These are phyloP conservation scores for Rhodophaea formosa DNA, from an alignment of 2,888 invertebrate species.

Conservation along the genomic window DNA sequence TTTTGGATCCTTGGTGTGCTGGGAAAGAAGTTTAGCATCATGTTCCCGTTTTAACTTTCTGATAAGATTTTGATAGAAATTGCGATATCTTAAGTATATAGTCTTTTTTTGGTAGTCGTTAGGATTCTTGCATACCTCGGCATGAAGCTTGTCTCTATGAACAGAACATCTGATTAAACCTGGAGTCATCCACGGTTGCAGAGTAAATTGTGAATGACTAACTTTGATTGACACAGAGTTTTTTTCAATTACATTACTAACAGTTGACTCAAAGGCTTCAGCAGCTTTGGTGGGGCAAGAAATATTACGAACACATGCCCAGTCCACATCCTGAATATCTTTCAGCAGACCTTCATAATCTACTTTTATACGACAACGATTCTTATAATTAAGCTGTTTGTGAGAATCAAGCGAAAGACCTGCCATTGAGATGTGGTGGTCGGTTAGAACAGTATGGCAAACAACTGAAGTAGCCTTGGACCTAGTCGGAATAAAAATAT, in stretches of 20 bases:
- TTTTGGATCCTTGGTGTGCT: not conserved
- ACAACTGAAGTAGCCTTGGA: slow-evolving; percentile 16
- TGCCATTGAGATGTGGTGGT: slow-evolving; percentile 15
- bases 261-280: not conserved
- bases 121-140: slow-evolving; percentile 9
- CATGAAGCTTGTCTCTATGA: slow-evolving; percentile 22
- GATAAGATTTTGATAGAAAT: not conserved
- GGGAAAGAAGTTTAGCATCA: not conserved
- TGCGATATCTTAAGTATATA: not conserved
- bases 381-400: not conserved
- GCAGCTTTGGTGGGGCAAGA: not conserved
- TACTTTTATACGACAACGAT: not conserved
- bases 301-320: not conserved
- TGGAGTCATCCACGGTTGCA: slow-evolving; percentile 27
- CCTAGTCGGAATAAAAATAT: slow-evolving; percentile 6
- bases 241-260: not conserved
- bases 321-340: not conserved
- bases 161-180: slow-evolving; percentile 21
- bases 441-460: slow-evolving; percentile 21
- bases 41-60: not conserved
- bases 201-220: slow-evolving; percentile 16
- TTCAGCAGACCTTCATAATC: not conserved
- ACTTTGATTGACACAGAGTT: not conserved
- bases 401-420: not conserved
- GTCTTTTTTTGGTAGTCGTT: not conserved